These are phyloP conservation scores for Tylochromis polylepis DNA, from an alignment of 2,113 vertebrate species.

Conservation along the genomic window DNA sequence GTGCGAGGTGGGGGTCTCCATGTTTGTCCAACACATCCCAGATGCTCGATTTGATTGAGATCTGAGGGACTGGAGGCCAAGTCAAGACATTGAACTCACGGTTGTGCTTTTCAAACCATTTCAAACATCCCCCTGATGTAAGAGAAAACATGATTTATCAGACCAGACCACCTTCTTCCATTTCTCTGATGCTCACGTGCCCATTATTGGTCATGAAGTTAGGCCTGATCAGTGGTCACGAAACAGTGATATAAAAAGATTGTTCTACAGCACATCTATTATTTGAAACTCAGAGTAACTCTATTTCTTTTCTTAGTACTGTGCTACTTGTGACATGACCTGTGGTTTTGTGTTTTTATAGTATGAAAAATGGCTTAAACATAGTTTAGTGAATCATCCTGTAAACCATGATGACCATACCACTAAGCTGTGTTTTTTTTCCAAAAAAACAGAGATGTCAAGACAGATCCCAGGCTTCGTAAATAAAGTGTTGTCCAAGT, in stretches of 20 bases:
- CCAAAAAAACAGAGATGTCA: background rate
- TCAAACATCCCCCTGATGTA: background rate
- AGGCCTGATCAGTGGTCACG: background rate
- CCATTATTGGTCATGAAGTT: background rate
- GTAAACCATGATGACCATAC: background rate
- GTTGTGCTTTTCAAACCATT: background rate
- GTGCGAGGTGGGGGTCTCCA: background rate
- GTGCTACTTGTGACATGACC: background rate
- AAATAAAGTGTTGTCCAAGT: constrained; percentile 9
- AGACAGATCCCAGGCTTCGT: background rate
- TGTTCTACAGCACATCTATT: background rate
- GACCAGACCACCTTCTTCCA: background rate
- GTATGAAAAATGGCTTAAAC: background rate
- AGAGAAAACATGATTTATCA: background rate
- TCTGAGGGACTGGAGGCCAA: background rate
- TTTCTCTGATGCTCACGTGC: background rate
- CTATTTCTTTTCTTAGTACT: background rate
- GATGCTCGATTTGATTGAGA: background rate
- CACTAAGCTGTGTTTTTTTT: background rate
- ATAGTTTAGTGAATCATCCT: background rate
- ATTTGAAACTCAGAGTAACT: background rate
- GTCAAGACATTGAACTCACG: background rate
- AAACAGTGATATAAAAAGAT: background rate
- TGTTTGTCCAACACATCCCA: background rate
- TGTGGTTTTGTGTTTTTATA: background rate